Evolutionary conservation across 2,888 invertebrate species (phyloP), one percentile per base, ranked within the genome.

Genomic region (Standfussiana lucernea): DNA sequence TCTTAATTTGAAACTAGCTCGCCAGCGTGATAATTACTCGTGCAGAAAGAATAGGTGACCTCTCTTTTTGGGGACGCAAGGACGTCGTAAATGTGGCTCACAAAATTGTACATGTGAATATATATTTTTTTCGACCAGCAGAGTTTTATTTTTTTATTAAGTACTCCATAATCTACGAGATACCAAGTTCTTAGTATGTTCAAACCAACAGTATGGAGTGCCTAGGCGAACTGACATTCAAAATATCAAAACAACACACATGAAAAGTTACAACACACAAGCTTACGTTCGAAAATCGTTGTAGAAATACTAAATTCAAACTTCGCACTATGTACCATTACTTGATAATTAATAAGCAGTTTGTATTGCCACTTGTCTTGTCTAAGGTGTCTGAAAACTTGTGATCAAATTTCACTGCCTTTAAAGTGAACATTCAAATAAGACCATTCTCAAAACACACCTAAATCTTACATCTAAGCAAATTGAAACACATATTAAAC

Each of bases 401-500:
- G n/a, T n/a, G 18, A 6, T 65, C 7, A 56, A 28, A 32, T 10
- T 37, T 6, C 13, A 28, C 24, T 37, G 1, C 4, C 18, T 32
- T 59, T 35, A 42, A 69, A 56, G 1, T 32, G 11, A 28, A 8
- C 35, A 15, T 11, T 3, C 18, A 65, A 42, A 56, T 18, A 66
- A 24, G 28, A 37, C 42, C 21, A 42, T 6, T 35, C 35, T 59
- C 28, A 66, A 67, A 75, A 50, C 28, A 70, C 50, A 70, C 11
- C 68, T 70, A 72, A 79, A 72, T 72, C 71, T 64, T 70, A 74
- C n/a, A 75, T 80, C 82, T 76, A 80, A 83, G 75, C 76, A 80
- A 86, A 87, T 81, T 85, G 77, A 86, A 84, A 78, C 77, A 76
- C 76, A 88, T 83, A 82, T 86, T 86, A 77, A 79, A 79, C 75